Evolutionary conservation across 2,113 vertebrate genomes (phyloP).

Genomic region (Hyla sarda): DNA sequence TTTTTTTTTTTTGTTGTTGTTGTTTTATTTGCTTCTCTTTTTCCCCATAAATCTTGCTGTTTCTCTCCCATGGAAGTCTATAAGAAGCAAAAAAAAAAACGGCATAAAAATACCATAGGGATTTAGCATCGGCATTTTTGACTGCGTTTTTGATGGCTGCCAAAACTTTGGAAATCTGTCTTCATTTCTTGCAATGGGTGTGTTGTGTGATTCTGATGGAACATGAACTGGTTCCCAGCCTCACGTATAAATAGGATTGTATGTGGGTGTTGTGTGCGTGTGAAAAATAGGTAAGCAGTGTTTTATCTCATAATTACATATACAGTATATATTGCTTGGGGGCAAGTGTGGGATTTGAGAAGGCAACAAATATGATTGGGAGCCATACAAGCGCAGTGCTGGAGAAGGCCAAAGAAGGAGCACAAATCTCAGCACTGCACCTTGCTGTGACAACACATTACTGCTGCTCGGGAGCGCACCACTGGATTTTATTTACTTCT

Average conservation of each 20-base stretch:
- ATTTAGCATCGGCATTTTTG: too few relatives aligned
- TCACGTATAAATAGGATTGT: not conserved
- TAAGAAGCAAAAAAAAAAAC: too few relatives aligned
- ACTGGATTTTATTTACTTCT: not conserved
- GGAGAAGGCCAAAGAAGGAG: not conserved
- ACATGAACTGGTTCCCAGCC: not conserved
- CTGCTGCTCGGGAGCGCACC: not conserved
- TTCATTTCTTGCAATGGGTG: not conserved
- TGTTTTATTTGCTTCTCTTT: too few relatives aligned
- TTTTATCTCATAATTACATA: not conserved
- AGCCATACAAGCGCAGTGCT: not conserved
- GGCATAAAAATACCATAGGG: too few relatives aligned
- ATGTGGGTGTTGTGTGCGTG: not conserved
- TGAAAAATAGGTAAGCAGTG: not conserved
- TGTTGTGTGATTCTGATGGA: not conserved
- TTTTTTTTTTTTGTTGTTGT: too few relatives aligned
- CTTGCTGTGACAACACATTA: not conserved
- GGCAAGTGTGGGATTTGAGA: not conserved
- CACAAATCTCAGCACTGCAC: not conserved
- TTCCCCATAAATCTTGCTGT: too few relatives aligned
- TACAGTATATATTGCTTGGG: not conserved
- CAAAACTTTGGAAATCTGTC: too few relatives aligned
- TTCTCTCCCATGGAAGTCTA: too few relatives aligned
- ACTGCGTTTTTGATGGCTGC: too few relatives aligned
- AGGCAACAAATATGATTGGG: not conserved